Percentiles rank a stretch among this genome's conserved stretches.
These are phyloP conservation scores for Hassar affinis DNA, from an alignment of 2,113 vertebrate genomes.

Conservation along the genomic window DNA sequence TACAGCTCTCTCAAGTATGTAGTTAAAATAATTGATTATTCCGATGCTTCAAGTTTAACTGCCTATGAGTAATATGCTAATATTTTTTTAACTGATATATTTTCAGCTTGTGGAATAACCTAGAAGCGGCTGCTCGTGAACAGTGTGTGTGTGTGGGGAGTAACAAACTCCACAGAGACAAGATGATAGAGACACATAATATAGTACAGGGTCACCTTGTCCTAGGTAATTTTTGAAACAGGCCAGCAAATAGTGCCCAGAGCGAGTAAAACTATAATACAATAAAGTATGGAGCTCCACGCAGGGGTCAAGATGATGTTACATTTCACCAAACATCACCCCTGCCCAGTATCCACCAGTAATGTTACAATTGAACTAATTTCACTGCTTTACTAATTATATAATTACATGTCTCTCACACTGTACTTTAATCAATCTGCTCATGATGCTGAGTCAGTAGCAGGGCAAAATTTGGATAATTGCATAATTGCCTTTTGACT, in stretches of 20 bases:
- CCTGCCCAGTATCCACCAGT: constrained; percentile 23
- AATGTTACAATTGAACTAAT: constrained; percentile 45
- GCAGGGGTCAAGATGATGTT: constrained; percentile 15
- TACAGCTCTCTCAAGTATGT: constrained; percentile 23
- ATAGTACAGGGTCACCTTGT: constrained; percentile 50
- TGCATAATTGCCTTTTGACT: constrained; percentile 51
- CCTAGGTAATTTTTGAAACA: constrained; percentile 37
- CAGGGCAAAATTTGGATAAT: constrained; percentile 51
- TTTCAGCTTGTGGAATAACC: constrained; percentile 20
- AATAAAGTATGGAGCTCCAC: constrained; percentile 25
- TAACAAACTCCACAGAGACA: constrained; percentile 14
- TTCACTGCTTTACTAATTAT: constrained; percentile 39
- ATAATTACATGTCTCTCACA: constrained; percentile 32
- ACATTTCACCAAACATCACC: constrained; percentile 30
- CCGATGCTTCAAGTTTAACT: constrained; percentile 14
- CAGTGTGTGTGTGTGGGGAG: background rate
- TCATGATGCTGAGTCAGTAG: constrained; percentile 40
- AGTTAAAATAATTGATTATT: constrained; percentile 28
- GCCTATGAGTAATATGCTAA: background rate
- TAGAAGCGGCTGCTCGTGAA: constrained; percentile 6
- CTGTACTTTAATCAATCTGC: constrained; percentile 15
- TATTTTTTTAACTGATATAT: background rate
- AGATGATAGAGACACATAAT: background rate
- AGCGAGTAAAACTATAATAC: background rate
- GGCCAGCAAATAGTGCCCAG: constrained; percentile 12